phyloP scores from a whole-genome alignment of 2,113 vertebrate genomes.

The Peucedramus taeniatus region DNA sequence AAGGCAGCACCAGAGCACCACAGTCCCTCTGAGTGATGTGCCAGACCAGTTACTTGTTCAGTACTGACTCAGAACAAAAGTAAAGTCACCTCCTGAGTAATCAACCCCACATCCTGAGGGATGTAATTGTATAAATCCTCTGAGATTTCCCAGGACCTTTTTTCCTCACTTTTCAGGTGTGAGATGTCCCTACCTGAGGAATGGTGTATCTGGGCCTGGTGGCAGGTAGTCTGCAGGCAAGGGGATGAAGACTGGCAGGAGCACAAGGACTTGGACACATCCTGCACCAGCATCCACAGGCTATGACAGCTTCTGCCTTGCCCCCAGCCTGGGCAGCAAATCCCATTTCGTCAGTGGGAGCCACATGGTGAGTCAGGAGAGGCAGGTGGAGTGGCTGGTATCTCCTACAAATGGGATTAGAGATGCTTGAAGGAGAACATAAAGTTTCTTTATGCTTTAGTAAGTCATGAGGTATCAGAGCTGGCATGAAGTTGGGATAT shows the following conservation, averaged over 20 bases:
- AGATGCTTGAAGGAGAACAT: background rate
- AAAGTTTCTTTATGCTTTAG: background rate
- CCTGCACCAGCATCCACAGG: background rate
- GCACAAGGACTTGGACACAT: background rate
- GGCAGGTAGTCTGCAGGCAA: background rate
- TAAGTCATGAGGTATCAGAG: background rate
- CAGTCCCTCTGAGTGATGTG: background rate
- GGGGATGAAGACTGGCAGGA: background rate
- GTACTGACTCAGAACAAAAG: background rate
- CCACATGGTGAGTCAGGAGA: background rate
- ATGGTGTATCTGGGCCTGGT: background rate
- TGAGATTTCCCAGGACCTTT: background rate
- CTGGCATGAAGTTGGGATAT: background rate
- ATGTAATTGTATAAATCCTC: background rate
- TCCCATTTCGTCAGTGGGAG: background rate
- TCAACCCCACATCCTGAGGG: background rate
- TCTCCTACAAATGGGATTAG: background rate
- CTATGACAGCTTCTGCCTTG: background rate
- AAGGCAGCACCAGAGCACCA: background rate
- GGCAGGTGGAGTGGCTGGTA: background rate
- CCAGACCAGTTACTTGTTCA: background rate
- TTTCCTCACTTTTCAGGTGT: background rate
- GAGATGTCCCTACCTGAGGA: background rate
- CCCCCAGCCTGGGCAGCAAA: background rate
- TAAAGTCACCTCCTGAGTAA: background rate